Percentiles rank a stretch among this genome's conserved stretches.
These are phyloP conservation scores for Harpagoxenus sublaevis DNA, from an alignment of 2,888 invertebrate species.

Conservation along the genomic window DNA sequence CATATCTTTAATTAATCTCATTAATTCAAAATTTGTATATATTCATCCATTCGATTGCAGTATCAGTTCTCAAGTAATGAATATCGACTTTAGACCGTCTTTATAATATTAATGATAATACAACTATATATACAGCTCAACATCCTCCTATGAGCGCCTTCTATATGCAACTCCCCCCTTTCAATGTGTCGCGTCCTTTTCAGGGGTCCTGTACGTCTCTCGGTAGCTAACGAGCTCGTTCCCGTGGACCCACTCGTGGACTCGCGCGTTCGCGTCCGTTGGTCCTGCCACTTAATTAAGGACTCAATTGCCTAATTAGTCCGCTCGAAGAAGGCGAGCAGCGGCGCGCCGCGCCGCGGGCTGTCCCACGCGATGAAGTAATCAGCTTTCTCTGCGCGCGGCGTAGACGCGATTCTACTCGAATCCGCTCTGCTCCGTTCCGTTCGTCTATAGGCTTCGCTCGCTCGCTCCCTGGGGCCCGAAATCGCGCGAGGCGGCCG, in stretches of 20 bases:
- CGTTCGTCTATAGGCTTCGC: slow-evolving; percentile 39
- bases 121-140: background rate
- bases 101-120: background rate
- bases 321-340: slow-evolving; percentile 68
- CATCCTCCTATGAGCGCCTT: background rate
- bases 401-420: slow-evolving; percentile 48
- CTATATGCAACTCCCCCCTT: background rate
- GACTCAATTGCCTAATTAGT: slow-evolving; percentile 83
- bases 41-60: background rate
- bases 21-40: background rate
- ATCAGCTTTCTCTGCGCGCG: slow-evolving; percentile 81
- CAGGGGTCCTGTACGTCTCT: background rate
- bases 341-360: slow-evolving; percentile 61
- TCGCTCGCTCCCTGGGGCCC: slow-evolving; percentile 58
- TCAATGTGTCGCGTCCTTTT: background rate
- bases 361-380: slow-evolving; percentile 84
- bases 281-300: slow-evolving; percentile 78
- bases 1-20: background rate
- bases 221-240: slow-evolving; percentile 5
- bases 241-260: slow-evolving; percentile 29
- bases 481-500: slow-evolving; percentile 68
- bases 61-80: background rate
- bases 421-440: slow-evolving; percentile 52
- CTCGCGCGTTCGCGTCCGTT: slow-evolving; percentile 50
- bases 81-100: background rate